Base-by-base conservation (phyloP, 2,113 vertebrate species). In the Ceratotherium simum region DNA sequence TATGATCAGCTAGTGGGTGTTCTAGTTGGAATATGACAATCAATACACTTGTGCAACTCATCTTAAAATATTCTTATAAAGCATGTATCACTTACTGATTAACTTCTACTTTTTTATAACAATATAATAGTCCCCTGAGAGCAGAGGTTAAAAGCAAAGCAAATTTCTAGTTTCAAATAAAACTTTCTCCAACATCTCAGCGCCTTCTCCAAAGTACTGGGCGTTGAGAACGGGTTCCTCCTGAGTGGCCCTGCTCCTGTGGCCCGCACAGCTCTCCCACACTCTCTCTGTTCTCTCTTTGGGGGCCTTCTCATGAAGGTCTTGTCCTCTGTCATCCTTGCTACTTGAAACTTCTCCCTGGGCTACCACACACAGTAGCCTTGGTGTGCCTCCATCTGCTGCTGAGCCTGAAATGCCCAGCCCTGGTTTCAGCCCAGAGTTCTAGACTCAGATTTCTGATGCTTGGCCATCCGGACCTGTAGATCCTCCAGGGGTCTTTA, bases 21-120 rank as follows among this genome's bases (percentile, higher is more conserved):
- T 75, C 56, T 78, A 60, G 5, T 4, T 48, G 18, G 25, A n/a
- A 31, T 25, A 3, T 20, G 62, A 46, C 64, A 29, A 39, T 39
- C 56, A 75, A 10, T 29, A 51, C 17, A n/a, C 23, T 58, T 75
- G 23, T n/a, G 12, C 42, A 10, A 64, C 54, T 58, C 70, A 1
- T 64, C 29, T 9, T 80, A 20, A 89, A 62, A n/a, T 64, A 48
- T 7, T 72, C 86, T 51, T 60, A 3, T 65, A 64, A 85, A 79
- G 6, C 72, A 58, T 29, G 5, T 42, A 31, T 54, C 67, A 23
- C 31, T 56, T 51, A 48, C 48, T n/a, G 85, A 69, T 89, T 48
- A 56, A 70, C 48, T 94, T 64, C n/a, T 67, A 14, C 33, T 48
- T 94, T 36, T 95, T 91, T 70, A 46, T 75, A 33, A 36, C 36